Percentiles rank a stretch among this genome's conserved stretches.
Evolutionary conservation across 2,888 invertebrate species (phyloP).

Genomic region (Drosophila hamatofila): DNA sequence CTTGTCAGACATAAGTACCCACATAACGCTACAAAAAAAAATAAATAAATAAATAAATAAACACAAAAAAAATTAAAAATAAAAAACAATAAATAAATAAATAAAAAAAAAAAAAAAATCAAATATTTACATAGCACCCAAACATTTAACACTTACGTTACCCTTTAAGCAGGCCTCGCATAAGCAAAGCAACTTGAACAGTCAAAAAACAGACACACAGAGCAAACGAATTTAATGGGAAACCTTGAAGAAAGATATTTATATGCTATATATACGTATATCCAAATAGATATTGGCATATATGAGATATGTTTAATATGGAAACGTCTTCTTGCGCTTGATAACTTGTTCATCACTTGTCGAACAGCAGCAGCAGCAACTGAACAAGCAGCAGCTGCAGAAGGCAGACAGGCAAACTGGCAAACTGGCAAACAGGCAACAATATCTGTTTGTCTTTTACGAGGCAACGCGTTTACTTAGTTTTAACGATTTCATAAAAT

Average conservation of each 20-base stretch:
- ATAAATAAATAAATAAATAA: too few relatives aligned
- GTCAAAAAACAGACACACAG: background rate
- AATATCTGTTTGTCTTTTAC: slow-evolving; percentile 46
- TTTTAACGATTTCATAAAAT: slow-evolving; percentile 58
- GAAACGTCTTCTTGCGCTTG: slow-evolving; percentile 9
- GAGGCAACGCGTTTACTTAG: slow-evolving; percentile 44
- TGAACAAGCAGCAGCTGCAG: background rate
- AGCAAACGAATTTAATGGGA: background rate
- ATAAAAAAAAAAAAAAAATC: too few relatives aligned
- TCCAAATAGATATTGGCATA: background rate
- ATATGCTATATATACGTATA: background rate
- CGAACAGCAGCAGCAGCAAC: background rate
- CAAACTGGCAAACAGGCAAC: slow-evolving; percentile 24
- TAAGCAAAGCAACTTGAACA: background rate
- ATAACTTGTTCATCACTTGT: slow-evolving; percentile 43
- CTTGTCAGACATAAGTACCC: too few relatives aligned
- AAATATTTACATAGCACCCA: too few relatives aligned
- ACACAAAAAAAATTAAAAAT: too few relatives aligned
- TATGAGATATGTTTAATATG: slow-evolving; percentile 1
- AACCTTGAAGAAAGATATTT: background rate
- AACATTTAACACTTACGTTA: background rate
- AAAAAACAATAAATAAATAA: too few relatives aligned
- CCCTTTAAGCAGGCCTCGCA: background rate
- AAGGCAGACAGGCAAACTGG: background rate
- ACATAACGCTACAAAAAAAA: too few relatives aligned